A percentile compares a stretch with the other conserved stretches of the same genome.
Evolutionary conservation across 1,140 invertebrate species (phyloP).

Genomic region (Sarcophaga bullata): DNA sequence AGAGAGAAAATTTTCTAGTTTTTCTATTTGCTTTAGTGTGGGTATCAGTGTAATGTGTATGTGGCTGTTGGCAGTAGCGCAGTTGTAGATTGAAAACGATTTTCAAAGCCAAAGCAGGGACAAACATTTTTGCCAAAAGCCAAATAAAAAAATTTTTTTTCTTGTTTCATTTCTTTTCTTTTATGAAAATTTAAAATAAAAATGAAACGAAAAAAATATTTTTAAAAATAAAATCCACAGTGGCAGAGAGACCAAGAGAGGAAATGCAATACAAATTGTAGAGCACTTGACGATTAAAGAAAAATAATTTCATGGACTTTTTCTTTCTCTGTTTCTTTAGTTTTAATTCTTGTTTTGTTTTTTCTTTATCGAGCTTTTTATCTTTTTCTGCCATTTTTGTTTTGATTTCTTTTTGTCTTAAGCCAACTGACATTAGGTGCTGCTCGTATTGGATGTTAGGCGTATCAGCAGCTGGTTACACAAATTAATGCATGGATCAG

Average conservation of each 20-base stretch:
- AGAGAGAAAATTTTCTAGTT: background rate
- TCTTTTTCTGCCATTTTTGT: no score
- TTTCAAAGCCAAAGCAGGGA: constrained; percentile 19
- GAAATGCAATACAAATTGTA: constrained; percentile 12
- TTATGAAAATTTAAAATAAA: no score
- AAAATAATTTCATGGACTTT: background rate
- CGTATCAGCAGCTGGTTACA: no score
- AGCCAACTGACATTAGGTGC: no score
- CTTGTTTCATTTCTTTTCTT: no score
- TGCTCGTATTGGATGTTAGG: no score
- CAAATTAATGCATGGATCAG: no score
- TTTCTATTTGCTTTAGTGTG: no score
- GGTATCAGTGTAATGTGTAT: background rate
- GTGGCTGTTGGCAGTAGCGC: background rate
- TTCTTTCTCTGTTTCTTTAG: no score
- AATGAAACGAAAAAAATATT: background rate
- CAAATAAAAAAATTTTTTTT: background rate
- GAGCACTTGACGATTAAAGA: constrained; percentile 9
- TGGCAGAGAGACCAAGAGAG: background rate
- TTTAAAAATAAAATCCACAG: background rate
- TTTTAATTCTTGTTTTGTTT: no score
- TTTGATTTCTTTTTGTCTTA: no score
- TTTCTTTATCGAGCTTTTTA: no score
- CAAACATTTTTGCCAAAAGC: constrained; percentile 6
- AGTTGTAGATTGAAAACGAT: background rate